These are phyloP conservation scores for Odontamblyopus rebecca DNA, from an alignment of 2,797 vertebrate genomes.

Conservation along the genomic window DNA sequence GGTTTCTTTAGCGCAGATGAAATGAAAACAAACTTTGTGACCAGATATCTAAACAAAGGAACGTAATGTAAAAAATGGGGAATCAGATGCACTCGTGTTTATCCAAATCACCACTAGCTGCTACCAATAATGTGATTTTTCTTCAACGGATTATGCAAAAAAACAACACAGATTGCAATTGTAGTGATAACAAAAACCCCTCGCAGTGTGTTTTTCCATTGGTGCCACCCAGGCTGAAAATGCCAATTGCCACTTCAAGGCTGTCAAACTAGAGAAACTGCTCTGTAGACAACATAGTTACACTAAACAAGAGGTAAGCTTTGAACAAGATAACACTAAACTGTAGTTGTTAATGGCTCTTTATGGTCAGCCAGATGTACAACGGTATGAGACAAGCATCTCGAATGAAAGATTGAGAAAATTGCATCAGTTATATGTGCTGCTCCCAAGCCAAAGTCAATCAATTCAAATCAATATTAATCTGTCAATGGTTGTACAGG, in stretches of 20 bases:
- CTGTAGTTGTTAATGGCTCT: background rate
- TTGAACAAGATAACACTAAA: constrained; percentile 9
- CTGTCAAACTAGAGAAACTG: constrained; percentile 27
- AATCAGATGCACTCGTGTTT: constrained; percentile 58
- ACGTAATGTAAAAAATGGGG: constrained; percentile 46
- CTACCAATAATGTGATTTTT: constrained; percentile 52
- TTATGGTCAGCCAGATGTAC: background rate
- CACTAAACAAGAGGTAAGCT: constrained; percentile 8
- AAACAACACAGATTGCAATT: constrained; percentile 60
- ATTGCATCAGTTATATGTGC: background rate
- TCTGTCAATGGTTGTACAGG: background rate
- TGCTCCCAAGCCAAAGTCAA: background rate
- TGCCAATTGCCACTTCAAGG: constrained; percentile 35
- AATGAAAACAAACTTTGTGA: constrained; percentile 75
- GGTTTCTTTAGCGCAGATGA: constrained; percentile 61
- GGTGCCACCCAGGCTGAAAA: constrained; percentile 38
- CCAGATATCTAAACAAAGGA: constrained; percentile 70
- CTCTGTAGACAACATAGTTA: constrained; percentile 16
- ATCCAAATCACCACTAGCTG: constrained; percentile 54
- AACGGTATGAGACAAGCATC: background rate
- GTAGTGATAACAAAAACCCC: constrained; percentile 48
- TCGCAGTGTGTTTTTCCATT: constrained; percentile 43
- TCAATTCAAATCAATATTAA: background rate
- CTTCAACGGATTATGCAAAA: constrained; percentile 31
- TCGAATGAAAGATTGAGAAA: background rate